Evolutionary conservation across 2,888 invertebrate genomes (phyloP), one percentile per base, ranked within the genome.

Genomic region (Syritta pipiens): DNA sequence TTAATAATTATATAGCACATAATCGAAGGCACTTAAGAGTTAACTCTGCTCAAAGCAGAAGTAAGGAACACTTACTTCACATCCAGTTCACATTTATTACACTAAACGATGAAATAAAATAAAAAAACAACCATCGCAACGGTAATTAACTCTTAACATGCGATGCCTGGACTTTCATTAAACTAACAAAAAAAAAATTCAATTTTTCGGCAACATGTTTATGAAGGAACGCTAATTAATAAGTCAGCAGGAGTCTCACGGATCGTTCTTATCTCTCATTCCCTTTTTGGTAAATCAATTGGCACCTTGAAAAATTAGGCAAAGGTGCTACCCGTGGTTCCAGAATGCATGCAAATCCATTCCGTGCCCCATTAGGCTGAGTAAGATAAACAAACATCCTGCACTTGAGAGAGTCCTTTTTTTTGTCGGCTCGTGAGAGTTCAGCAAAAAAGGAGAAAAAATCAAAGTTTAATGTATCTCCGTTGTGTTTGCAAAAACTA

Each of bases 311-410:
- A 60, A 75, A 62, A 75, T 75, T 60, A 55, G 48, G 59, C 37
- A 9, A 59, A 35, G 20, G 49, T 67, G 28, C 28, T 40, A 53
- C 32, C 42, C 19, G 51, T 28, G 10, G 40, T 63, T 40, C 14
- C 3, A 30, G 19, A 40, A 55, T 24, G 53, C 68, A 75, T 62
- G 75, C 68, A 68, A 68, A 75, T 75, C 53, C 53, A 48, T 37
- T 51, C 42, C 32, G 49, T 49, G 49, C 14, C 42, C 49, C 76
- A 71, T 76, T 76, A 76, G 55, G 62, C n/a, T n/a, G 42, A 49
- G 42, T 12, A 71, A 62, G 49, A 69, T 76, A 71, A 63, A 59
- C 59, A 77, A 77, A 77, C 59, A 71, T 71, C 76, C 76, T 77
- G 71, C 63, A 40, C n/a, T 20, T 1, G 30, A 26, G 24, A 30